phyloP scores from a whole-genome alignment of 1,140 invertebrate species.

The Aphidius gifuensis region DNA sequence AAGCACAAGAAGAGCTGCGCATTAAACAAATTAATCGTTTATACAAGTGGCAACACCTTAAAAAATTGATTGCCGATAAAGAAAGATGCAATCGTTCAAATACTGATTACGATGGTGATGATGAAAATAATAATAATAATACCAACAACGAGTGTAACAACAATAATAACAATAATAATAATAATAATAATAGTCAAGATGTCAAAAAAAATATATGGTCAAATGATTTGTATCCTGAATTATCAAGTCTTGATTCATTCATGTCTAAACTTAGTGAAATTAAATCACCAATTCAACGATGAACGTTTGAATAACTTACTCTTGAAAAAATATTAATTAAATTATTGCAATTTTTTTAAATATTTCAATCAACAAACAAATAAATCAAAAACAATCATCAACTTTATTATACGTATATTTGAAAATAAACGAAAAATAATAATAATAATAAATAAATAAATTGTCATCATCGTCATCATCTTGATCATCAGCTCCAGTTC shows the following conservation, averaged over 20 bases:
- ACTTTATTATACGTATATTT: no score
- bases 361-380: no score
- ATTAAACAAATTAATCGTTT: conserved; percentile 47
- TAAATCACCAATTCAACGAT: conserved; percentile 39
- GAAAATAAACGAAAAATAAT: not conserved
- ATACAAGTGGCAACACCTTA: conserved; percentile 45
- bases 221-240: conserved; percentile 34
- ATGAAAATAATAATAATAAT: not conserved
- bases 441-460: no score
- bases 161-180: not conserved
- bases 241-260: conserved; percentile 42
- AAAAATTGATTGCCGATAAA: conserved; percentile 35
- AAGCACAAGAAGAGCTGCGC: conserved; percentile 49
- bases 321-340: no score
- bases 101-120: not conserved
- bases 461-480: no score
- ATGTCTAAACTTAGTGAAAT: conserved; percentile 40
- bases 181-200: conserved; percentile 15
- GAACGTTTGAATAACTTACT: conserved; percentile 20
- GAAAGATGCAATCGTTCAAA: conserved; percentile 2
- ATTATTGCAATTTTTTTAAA: no score
- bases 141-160: not conserved
- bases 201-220: conserved; percentile 26
- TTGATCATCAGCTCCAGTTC: no score
- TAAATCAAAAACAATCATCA: no score